These are phyloP conservation scores for Helicoverpa zea DNA, from an alignment of 1,140 invertebrate species.

Conservation along the genomic window DNA sequence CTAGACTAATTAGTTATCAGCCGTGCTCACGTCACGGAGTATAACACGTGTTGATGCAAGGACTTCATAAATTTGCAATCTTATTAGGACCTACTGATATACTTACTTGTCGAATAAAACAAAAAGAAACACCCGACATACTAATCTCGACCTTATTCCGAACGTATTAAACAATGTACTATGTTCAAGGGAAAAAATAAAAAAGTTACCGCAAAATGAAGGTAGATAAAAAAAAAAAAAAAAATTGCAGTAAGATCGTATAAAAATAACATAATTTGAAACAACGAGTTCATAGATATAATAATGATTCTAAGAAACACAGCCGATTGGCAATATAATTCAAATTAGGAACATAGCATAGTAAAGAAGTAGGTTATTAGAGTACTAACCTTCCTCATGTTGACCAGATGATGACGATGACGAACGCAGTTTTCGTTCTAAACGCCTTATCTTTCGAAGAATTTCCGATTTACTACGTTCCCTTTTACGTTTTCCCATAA, in stretches of 20 bases:
- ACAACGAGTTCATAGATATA: neutral
- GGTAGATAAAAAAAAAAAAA: neutral
- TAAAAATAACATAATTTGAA: neutral
- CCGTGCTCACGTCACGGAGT: neutral
- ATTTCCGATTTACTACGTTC: neutral
- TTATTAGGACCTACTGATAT: neutral
- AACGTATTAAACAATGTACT: neutral
- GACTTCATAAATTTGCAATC: too few relatives aligned
- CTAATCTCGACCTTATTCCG: neutral
- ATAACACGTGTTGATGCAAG: too few relatives aligned
- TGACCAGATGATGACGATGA: neutral
- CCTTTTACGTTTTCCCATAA: slow-evolving; percentile 3
- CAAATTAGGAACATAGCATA: neutral
- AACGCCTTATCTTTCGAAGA: neutral
- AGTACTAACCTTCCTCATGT: neutral
- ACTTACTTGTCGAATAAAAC: neutral
- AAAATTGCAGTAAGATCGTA: too few relatives aligned
- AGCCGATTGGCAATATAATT: neutral
- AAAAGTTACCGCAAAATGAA: neutral
- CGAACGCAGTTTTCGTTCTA: neutral
- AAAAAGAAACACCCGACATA: neutral
- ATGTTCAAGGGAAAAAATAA: neutral
- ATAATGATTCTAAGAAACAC: neutral
- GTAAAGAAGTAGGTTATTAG: neutral
- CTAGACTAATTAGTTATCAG: neutral